phyloP scores from a whole-genome alignment of 2,797 vertebrate species.

The Harpagifer antarcticus region DNA sequence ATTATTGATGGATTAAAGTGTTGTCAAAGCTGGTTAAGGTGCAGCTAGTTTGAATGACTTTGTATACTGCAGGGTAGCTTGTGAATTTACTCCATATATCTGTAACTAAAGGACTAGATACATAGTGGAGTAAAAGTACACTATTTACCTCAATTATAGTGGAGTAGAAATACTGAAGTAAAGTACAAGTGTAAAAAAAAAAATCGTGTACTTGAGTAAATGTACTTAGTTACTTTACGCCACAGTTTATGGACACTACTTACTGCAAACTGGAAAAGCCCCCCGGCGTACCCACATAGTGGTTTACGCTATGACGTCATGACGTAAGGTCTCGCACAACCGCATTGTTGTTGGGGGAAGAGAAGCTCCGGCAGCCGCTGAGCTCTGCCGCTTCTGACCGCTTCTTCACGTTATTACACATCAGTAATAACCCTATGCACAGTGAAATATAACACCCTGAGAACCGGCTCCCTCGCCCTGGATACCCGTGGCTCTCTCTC shows the following conservation, averaged over 20 bases:
- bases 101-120: too few species aligned
- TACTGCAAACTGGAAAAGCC: background rate
- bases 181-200: too few species aligned
- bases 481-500: conserved; percentile 59
- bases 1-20: too few species aligned
- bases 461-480: conserved; percentile 66
- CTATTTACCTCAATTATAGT: too few species aligned
- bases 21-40: too few species aligned
- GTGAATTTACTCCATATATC: too few species aligned
- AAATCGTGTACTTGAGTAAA: too few species aligned
- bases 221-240: too few species aligned
- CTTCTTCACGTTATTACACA: conserved; percentile 28
- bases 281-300: background rate
- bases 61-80: too few species aligned
- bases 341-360: conserved; percentile 89
- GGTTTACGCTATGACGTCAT: conserved; percentile 69
- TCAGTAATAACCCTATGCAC: conserved; percentile 4
- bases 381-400: conserved; percentile 51
- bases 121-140: too few species aligned
- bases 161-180: too few species aligned
- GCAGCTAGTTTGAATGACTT: too few species aligned
- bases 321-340: conserved; percentile 67
- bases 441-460: conserved; percentile 14
- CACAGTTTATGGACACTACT: background rate
- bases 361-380: conserved; percentile 75